Evolutionary conservation across 1,140 invertebrate species (phyloP).

Genomic region (Druon quercuslanigerum): DNA sequence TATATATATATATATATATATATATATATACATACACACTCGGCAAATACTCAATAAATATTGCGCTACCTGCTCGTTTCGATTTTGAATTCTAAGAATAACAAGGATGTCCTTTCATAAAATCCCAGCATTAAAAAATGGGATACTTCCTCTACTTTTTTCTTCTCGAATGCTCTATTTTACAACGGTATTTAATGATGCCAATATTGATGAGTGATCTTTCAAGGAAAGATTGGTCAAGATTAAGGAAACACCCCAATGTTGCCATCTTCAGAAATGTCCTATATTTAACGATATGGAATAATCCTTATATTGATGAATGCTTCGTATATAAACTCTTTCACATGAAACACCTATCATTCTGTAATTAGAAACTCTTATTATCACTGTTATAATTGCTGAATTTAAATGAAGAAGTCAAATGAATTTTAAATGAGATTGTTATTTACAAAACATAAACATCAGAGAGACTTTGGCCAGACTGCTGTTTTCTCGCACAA

Average conservation of each 20-base stretch:
- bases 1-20: too few species aligned
- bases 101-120: conserved; percentile 20
- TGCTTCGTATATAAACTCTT: neutral
- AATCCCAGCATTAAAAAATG: neutral
- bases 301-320: neutral
- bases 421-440: conserved; percentile 27
- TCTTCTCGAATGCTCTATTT: neutral
- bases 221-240: too few species aligned
- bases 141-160: neutral
- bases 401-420: conserved; percentile 11
- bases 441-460: conserved; percentile 28
- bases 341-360: neutral
- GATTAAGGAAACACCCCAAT: too few species aligned
- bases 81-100: conserved; percentile 43
- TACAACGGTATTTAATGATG: neutral
- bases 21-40: too few species aligned
- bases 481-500: conserved; percentile 2
- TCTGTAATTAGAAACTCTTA: conserved; percentile 3
- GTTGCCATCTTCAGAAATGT: neutral
- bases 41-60: conserved; percentile 53
- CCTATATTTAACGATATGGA: neutral
- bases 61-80: conserved; percentile 51
- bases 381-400: neutral
- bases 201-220: too few species aligned
- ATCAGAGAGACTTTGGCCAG: conserved; percentile 4